A percentile compares a stretch with the other conserved stretches of the same genome.
phyloP scores from a whole-genome alignment of 2,797 vertebrate species.

The Pogoniulus pusillus region DNA sequence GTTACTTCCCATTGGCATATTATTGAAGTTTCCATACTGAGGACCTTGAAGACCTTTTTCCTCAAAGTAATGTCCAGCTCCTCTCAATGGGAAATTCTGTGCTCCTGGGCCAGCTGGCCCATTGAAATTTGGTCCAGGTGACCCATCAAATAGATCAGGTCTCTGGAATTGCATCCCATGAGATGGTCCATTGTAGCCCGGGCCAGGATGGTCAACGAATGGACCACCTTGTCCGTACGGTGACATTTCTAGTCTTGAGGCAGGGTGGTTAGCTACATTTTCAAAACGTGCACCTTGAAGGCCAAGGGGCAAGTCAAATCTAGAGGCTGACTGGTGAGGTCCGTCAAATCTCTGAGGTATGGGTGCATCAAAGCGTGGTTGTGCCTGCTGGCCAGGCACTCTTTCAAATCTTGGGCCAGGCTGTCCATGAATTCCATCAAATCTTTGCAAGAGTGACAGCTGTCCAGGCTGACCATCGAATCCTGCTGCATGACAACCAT shows the following conservation, averaged over 20 bases:
- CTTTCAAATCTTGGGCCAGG: conserved; percentile 80
- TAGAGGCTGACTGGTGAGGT: conserved; percentile 80
- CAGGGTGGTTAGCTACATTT: conserved; percentile 75
- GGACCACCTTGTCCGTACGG: conserved; percentile 80
- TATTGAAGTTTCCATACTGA: conserved; percentile 77
- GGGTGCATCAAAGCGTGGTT: conserved; percentile 82
- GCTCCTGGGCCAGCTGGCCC: conserved; percentile 80
- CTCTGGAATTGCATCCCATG: conserved; percentile 82
- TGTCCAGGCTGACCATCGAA: conserved; percentile 81
- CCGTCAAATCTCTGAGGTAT: conserved; percentile 82
- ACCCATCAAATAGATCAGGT: conserved; percentile 79
- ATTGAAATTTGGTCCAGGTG: conserved; percentile 84
- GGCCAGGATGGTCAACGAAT: conserved; percentile 81
- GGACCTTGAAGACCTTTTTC: conserved; percentile 80
- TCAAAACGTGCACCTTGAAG: conserved; percentile 83
- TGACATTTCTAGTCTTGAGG: conserved; percentile 77
- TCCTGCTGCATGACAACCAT: conserved; percentile 76
- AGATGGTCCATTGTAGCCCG: conserved; percentile 80
- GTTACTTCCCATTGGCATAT: conserved; percentile 78
- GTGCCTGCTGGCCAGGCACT: conserved; percentile 76
- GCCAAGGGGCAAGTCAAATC: conserved; percentile 82
- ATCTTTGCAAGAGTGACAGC: conserved; percentile 76
- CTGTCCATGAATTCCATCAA: conserved; percentile 80
- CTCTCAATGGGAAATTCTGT: conserved; percentile 79
- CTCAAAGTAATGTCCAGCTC: conserved; percentile 82